Percentiles rank a stretch among this genome's conserved stretches.
Conservation (phyloP, 2,797 vertebrate species). For the Gymnocypris eckloni region DNA sequence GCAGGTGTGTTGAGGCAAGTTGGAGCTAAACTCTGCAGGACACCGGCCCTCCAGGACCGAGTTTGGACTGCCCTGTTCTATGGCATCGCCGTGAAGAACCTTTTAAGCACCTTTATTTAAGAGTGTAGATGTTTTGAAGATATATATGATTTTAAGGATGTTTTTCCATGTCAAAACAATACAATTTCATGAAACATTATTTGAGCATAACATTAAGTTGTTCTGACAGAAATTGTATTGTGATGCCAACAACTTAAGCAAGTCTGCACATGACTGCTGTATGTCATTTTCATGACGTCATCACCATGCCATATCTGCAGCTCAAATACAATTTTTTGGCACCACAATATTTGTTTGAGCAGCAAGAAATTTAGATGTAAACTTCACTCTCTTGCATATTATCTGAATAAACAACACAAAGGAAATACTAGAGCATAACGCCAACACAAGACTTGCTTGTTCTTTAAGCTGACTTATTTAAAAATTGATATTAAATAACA, state of each 20-base stretch:
- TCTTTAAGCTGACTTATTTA: background rate
- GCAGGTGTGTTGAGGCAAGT: too few species aligned
- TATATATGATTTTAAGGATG: background rate
- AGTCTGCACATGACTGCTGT: background rate
- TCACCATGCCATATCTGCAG: background rate
- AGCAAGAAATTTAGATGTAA: background rate
- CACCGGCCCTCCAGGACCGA: too few species aligned
- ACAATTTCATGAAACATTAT: background rate
- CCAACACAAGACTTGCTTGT: too few species aligned
- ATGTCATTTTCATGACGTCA: background rate
- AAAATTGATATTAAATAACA: background rate
- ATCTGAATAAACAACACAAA: background rate
- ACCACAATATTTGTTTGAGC: background rate
- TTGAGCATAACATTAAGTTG: background rate
- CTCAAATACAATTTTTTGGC: background rate
- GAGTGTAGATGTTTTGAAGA: background rate
- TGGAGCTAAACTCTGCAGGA: too few species aligned
- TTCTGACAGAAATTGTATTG: background rate
- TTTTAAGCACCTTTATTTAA: too few species aligned
- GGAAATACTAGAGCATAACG: background rate
- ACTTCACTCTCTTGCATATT: background rate
- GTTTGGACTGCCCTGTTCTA: too few species aligned
- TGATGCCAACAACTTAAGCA: background rate
- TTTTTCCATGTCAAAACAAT: background rate
- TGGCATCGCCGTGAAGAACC: too few species aligned